These are phyloP conservation scores for Chiroxiphia lanceolata DNA, from an alignment of 2,797 vertebrate species.

Conservation along the genomic window DNA sequence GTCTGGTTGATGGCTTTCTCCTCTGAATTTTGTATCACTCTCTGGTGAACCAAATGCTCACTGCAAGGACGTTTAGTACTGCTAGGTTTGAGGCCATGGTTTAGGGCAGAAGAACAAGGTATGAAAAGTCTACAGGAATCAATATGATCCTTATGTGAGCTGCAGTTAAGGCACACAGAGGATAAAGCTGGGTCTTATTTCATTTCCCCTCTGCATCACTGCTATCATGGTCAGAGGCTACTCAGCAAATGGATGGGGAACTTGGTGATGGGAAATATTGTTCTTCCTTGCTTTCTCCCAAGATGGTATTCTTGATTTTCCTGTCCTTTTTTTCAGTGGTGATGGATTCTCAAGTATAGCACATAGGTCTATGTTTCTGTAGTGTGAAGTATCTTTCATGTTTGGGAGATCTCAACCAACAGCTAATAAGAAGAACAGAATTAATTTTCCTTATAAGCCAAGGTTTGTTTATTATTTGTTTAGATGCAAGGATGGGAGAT, in stretches of 20 bases:
- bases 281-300: not conserved
- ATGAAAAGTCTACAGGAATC: not conserved
- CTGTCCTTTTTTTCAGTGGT: not conserved
- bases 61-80: not conserved
- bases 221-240: not conserved
- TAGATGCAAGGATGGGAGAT: not conserved
- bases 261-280: not conserved
- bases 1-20: not conserved
- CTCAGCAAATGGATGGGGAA: not conserved
- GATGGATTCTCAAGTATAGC: not conserved
- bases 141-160: not conserved
- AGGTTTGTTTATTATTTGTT: not conserved
- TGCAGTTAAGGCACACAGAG: not conserved
- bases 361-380: not conserved
- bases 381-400: not conserved
- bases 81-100: not conserved
- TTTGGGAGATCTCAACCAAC: not conserved
- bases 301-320: not conserved
- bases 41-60: not conserved
- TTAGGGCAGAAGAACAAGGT: not conserved
- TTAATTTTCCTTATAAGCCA: not conserved
- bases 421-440: not conserved
- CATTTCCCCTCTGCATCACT: not conserved
- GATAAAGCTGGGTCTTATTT: not conserved
- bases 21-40: not conserved